Evolutionary conservation across 2,113 vertebrate genomes (phyloP).

Genomic region (Pipra filicauda): DNA sequence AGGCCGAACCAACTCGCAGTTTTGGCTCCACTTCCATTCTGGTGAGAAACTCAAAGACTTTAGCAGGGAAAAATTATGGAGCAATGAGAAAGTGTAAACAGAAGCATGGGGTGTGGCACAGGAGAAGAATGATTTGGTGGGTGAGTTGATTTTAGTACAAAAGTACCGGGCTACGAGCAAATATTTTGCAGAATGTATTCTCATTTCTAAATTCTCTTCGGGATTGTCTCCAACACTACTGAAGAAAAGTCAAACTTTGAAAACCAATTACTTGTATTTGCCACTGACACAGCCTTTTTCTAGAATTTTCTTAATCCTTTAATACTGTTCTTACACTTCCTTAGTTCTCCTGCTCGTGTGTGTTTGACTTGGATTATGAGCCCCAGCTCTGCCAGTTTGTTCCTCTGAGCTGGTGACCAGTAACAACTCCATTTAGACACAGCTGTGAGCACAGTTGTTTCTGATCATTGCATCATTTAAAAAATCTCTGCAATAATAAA

Average conservation of each 20-base stretch:
- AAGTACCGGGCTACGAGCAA: background rate
- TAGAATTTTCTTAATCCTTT: conserved; percentile 1
- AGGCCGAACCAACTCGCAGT: background rate
- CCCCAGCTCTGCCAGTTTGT: background rate
- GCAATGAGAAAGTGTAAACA: background rate
- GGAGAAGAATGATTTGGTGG: background rate
- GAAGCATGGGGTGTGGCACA: background rate
- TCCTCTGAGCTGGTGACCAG: background rate
- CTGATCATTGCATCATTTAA: background rate
- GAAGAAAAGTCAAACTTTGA: background rate
- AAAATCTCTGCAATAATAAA: background rate
- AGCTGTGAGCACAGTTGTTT: background rate
- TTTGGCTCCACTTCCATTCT: background rate
- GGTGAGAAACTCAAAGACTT: background rate
- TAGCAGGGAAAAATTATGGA: background rate
- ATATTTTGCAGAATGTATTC: background rate
- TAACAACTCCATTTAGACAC: background rate
- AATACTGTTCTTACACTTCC: background rate
- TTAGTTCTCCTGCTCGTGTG: background rate
- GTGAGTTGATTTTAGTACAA: background rate
- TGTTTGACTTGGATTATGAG: conserved; percentile 36
- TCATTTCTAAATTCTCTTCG: background rate
- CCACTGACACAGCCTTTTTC: background rate
- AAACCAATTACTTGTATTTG: background rate
- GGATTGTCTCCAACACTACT: background rate